phyloP scores from a whole-genome alignment of 1,140 invertebrate species.

The Ceratosolen solmsi region DNA sequence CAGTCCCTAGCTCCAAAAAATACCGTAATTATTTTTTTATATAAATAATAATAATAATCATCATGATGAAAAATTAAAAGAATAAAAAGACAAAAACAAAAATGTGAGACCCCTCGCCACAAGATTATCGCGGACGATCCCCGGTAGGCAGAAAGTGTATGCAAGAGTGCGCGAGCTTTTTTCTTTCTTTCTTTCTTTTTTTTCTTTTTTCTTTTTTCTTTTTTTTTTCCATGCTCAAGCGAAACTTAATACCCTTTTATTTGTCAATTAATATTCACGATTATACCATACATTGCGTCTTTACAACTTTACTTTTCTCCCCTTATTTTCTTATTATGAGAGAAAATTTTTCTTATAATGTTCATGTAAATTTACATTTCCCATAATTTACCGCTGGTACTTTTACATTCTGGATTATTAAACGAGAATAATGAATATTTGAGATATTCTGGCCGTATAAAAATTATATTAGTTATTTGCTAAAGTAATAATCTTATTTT shows the following conservation, averaged over 20 bases:
- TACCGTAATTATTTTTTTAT: background rate
- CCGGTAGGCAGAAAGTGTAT: conserved; percentile 4
- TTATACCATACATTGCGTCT: conserved; percentile 24
- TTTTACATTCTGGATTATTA: background rate
- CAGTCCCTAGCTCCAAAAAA: conserved; percentile 13
- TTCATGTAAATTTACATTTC: background rate
- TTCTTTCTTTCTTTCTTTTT: no score
- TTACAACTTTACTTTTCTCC: background rate
- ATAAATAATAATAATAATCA: no score
- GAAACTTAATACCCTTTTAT: conserved; percentile 47
- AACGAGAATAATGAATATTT: background rate
- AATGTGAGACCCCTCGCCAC: background rate
- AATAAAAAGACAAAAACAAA: no score
- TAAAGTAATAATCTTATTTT: no score
- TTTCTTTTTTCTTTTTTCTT: no score
- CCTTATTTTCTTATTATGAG: background rate
- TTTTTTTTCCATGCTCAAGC: no score
- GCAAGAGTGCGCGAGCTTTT: conserved; percentile 11
- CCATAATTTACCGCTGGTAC: background rate
- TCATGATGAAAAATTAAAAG: no score
- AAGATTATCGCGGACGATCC: conserved; percentile 30
- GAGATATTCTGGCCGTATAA: background rate
- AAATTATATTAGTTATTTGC: no score
- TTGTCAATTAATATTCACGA: conserved; percentile 47
- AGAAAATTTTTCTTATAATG: background rate